These are phyloP conservation scores for Nysson spinosus DNA, from an alignment of 2,888 invertebrate genomes.

Conservation along the genomic window DNA sequence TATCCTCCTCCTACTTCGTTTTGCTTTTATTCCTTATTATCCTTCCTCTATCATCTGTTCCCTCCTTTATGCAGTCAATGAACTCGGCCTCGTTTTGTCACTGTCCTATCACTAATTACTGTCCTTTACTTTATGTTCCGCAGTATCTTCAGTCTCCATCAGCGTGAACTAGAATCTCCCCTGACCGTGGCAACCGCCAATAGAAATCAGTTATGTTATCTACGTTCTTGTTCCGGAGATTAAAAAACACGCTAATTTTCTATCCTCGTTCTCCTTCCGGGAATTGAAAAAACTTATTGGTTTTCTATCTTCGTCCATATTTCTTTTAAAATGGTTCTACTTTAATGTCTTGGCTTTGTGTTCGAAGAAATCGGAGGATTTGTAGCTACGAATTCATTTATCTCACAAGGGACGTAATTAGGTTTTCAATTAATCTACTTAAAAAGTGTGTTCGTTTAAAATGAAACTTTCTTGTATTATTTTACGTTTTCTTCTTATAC, in stretches of 20 bases:
- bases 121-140: slow-evolving; percentile 32
- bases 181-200: background rate
- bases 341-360: too few species aligned
- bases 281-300: too few species aligned
- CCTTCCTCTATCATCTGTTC: slow-evolving; percentile 43
- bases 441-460: too few species aligned
- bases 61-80: slow-evolving; percentile 66
- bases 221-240: background rate
- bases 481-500: too few species aligned
- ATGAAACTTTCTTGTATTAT: too few species aligned
- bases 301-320: too few species aligned
- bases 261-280: too few species aligned
- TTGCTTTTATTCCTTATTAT: slow-evolving; percentile 37
- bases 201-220: slow-evolving; percentile 5
- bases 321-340: too few species aligned
- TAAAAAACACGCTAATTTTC: background rate
- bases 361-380: too few species aligned
- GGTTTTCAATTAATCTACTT: too few species aligned
- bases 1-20: slow-evolving; percentile 8
- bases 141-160: slow-evolving; percentile 5
- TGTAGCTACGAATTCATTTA: too few species aligned
- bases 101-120: slow-evolving; percentile 38
- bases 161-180: background rate
- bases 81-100: slow-evolving; percentile 62
- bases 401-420: too few species aligned